Base-by-base conservation (phyloP, 2,888 invertebrate genomes). In the Callosobruchus maculatus region DNA sequence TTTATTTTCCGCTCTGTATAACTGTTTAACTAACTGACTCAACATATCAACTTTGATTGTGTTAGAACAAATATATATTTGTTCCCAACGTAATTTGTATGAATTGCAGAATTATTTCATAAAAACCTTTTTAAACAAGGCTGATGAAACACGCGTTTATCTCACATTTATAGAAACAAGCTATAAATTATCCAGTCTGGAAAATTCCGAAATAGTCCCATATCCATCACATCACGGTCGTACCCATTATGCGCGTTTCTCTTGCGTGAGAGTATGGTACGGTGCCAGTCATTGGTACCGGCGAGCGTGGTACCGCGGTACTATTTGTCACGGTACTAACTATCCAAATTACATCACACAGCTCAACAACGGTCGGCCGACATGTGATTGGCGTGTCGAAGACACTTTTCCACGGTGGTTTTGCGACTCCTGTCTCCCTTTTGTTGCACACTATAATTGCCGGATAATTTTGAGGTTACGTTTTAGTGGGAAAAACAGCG, bases 381-480 rank as follows among this genome's bases (percentile, higher is more conserved):
- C 74, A 76, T 77, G 76, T 76, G 78, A 78, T 76, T 77, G 78
- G 76, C 77, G 78, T 77, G 76, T 75, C 49, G 49, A 76, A 77
- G 77, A 76, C 74, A 75, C 49, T 49, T 72, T 74, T 74, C 74
- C 76, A 77, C 74, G 76, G 74, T 76, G 49, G 49, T 49, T 49
- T 49, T 18, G 49, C 49, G 4, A 49, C 76, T 76, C 76, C 75
- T 77, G 77, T 74, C 74, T 76, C 74, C 74, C 76, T 77, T 77
- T 77, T 78, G 77, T 77, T 76, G 71, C 72, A 72, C 71, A 67
- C 49, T 75, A 74, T 78, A 78, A 78, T 78, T 78, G 76, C 77
- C 49, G 70, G 73, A 70, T 76, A 76, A 78, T 77, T 78, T 77
- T 77, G 78, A 78, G 77, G 78, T 78, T 77, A 77, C 77, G 75